Evolutionary conservation across 2,113 vertebrate species (phyloP).

Genomic region (Rhabdornis inornatus): DNA sequence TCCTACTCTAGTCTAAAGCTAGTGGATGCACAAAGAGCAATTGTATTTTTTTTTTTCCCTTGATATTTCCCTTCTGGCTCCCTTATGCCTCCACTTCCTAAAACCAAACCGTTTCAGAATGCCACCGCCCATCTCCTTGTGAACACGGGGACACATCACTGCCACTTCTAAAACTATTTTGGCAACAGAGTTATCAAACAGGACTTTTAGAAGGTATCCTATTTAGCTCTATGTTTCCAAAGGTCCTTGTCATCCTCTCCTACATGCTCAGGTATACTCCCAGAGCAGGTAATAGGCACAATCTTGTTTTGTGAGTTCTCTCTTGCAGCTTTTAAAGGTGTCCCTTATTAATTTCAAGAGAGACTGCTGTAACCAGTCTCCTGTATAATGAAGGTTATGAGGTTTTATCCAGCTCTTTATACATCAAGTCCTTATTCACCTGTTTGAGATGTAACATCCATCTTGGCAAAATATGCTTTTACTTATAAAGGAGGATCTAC

Average conservation of each 20-base stretch:
- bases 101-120: neutral
- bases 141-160: neutral
- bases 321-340: neutral
- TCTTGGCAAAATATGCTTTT: neutral
- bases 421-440: neutral
- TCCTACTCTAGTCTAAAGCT: neutral
- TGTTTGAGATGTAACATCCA: neutral
- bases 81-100: neutral
- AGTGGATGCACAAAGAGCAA: neutral
- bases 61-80: neutral
- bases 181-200: neutral
- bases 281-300: neutral
- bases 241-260: neutral
- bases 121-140: neutral
- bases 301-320: neutral
- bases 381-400: neutral
- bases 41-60: neutral
- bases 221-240: neutral
- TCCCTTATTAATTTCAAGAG: neutral
- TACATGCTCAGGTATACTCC: neutral
- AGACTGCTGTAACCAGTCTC: neutral
- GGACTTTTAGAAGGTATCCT: neutral
- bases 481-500: neutral
- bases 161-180: neutral
- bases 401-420: neutral